These are phyloP conservation scores for Rhodophaea formosa DNA, from an alignment of 2,888 invertebrate species.

Conservation along the genomic window DNA sequence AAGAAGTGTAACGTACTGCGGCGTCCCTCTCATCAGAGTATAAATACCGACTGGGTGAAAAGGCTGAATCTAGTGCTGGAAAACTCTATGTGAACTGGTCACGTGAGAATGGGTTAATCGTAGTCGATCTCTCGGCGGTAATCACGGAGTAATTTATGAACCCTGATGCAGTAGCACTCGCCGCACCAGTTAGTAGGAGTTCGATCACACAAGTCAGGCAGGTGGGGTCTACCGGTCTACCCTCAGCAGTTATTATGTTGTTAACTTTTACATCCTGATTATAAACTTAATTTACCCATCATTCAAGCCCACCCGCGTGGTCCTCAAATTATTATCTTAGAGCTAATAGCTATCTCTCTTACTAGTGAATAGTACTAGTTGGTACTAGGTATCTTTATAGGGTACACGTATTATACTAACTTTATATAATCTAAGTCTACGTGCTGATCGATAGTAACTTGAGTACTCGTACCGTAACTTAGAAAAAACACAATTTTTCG, in stretches of 20 bases:
- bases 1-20: too few relatives aligned
- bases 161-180: conserved; percentile 3
- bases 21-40: too few relatives aligned
- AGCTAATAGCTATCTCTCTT: neutral
- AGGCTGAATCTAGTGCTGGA: neutral
- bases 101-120: conserved; percentile 49
- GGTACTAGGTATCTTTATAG: too few relatives aligned
- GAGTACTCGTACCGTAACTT: too few relatives aligned
- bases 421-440: too few relatives aligned
- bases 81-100: conserved; percentile 24
- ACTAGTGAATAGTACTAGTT: too few relatives aligned
- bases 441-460: too few relatives aligned
- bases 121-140: conserved; percentile 18
- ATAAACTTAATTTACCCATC: neutral
- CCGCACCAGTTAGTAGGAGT: conserved; percentile 20
- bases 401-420: too few relatives aligned
- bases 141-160: conserved; percentile 3
- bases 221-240: neutral
- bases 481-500: too few relatives aligned
- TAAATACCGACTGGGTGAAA: too few relatives aligned
- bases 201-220: conserved; percentile 22
- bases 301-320: neutral
- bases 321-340: neutral
- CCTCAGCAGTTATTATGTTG: neutral
- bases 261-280: neutral